Percentiles rank a stretch among this genome's conserved stretches.
phyloP scores from a whole-genome alignment of 53 echinoderm and acorn worm genomes.

The Apostichopus leukothele region DNA sequence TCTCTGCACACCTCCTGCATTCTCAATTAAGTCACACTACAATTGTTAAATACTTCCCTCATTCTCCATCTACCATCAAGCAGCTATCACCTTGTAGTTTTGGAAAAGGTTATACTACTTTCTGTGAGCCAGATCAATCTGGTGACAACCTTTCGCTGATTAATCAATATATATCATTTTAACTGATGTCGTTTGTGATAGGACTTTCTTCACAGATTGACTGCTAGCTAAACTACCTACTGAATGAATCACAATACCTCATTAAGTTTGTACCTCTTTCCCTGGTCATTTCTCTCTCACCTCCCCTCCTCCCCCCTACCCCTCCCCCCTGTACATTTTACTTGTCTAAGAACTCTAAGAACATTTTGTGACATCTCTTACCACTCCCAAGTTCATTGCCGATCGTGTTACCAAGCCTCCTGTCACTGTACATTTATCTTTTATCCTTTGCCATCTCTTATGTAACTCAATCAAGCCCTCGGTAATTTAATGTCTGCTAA shows the following conservation, averaged over 20 bases:
- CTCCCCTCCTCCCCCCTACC: background rate
- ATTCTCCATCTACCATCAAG: too few species aligned
- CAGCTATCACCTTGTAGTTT: too few species aligned
- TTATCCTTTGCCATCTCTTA: background rate
- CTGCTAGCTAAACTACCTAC: background rate
- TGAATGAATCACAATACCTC: too few species aligned
- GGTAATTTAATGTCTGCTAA: slow-evolving; percentile 5
- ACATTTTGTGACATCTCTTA: background rate
- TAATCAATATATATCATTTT: background rate
- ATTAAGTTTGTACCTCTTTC: background rate
- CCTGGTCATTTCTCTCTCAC: background rate
- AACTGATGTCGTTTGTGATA: background rate
- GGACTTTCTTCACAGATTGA: background rate
- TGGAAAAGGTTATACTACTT: background rate
- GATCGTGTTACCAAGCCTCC: background rate
- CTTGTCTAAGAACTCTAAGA: background rate
- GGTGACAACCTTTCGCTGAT: background rate
- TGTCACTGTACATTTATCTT: background rate
- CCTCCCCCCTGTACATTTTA: background rate
- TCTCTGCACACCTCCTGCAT: too few species aligned
- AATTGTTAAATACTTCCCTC: too few species aligned
- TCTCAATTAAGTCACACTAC: too few species aligned
- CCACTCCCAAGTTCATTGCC: background rate
- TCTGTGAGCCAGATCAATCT: background rate
- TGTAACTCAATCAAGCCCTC: slow-evolving; percentile 26